Conservation (phyloP, 2,797 vertebrate genomes). For the Acrossocheilus fasciatus region DNA sequence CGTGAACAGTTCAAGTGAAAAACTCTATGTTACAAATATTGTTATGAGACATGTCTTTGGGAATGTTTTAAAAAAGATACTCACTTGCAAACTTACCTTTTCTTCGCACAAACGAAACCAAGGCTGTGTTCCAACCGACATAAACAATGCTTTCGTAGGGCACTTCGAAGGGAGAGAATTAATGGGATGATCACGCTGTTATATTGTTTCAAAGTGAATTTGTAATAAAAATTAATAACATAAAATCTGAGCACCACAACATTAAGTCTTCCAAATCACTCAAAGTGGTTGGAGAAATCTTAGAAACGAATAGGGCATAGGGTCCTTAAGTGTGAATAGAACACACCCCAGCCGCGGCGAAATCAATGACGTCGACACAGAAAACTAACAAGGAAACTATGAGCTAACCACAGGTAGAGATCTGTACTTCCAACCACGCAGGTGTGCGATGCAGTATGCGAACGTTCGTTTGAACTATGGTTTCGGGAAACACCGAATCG, state of each 20-base stretch:
- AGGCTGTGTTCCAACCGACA: background rate
- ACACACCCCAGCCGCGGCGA: background rate
- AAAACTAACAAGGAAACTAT: no score
- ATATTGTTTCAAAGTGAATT: no score
- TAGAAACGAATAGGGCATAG: background rate
- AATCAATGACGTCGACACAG: background rate
- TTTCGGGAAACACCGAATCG: no score
- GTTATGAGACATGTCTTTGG: background rate
- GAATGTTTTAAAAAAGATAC: conserved; percentile 2
- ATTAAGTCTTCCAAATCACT: background rate
- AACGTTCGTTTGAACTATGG: no score
- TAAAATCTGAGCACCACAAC: background rate
- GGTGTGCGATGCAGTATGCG: no score
- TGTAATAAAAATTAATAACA: no score
- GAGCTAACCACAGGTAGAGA: no score
- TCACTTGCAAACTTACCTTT: background rate
- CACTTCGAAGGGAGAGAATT: no score
- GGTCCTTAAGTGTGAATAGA: background rate
- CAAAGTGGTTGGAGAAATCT: background rate
- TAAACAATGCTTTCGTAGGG: no score
- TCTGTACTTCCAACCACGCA: no score
- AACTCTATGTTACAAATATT: background rate
- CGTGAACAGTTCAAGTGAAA: background rate
- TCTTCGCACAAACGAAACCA: background rate
- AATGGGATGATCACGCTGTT: no score